Conservation (phyloP, 2,113 vertebrate genomes). For the Eubucco bourcierii region DNA sequence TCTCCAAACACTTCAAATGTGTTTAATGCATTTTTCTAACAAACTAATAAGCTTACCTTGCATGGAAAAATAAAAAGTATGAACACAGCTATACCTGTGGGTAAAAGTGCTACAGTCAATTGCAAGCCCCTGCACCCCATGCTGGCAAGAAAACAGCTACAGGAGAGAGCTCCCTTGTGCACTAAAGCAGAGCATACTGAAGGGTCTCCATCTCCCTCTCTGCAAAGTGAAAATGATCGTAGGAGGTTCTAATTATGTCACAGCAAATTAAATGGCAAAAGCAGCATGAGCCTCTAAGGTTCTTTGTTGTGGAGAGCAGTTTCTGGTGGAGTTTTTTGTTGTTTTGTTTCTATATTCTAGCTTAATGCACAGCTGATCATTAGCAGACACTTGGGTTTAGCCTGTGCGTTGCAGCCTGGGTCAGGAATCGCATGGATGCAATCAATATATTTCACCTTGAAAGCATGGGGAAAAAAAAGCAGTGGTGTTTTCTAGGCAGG, state of each 20-base stretch:
- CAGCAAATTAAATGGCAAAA: constrained; percentile 64
- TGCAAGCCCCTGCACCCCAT: constrained; percentile 10
- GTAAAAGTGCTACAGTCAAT: constrained; percentile 10
- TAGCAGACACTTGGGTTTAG: background rate
- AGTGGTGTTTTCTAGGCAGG: background rate
- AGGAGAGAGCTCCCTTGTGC: background rate
- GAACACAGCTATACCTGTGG: background rate
- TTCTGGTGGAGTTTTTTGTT: background rate
- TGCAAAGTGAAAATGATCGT: constrained; percentile 56
- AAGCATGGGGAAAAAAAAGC: background rate
- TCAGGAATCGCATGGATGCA: background rate
- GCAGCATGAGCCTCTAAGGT: constrained; percentile 18
- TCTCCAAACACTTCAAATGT: background rate
- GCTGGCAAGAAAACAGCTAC: constrained; percentile 6
- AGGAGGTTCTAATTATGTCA: constrained; percentile 60
- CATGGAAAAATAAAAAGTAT: background rate
- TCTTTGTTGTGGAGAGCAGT: background rate
- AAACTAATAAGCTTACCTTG: constrained; percentile 2
- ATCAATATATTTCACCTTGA: background rate
- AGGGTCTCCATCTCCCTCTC: constrained; percentile 22
- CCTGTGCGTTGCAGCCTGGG: background rate
- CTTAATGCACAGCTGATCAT: constrained; percentile 21
- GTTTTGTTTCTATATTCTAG: constrained; percentile 12
- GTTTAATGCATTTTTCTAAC: background rate
- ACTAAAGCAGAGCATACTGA: background rate